Evolutionary conservation across 1,140 invertebrate species (phyloP), one percentile per base, ranked within the genome.

Genomic region (Lanistes nyassanus): DNA sequence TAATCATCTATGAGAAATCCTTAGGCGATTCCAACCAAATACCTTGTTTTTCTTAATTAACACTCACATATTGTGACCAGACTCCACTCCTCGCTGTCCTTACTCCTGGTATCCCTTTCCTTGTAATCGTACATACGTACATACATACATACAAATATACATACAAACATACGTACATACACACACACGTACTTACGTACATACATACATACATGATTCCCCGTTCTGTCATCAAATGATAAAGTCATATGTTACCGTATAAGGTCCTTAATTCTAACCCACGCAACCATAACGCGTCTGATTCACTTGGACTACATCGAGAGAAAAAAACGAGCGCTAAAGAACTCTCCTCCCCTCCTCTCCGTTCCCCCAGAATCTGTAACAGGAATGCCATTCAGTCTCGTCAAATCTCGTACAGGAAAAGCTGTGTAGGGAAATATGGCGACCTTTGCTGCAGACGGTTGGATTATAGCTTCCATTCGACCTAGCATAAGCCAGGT

Each of bases 141-240:
- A 42, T 39, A 67, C 65, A 67, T n/a, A 42, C 65, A 67, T 39
- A 67, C 37, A 42, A 36, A 67, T 39, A 67, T 26, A 42, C 65
- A 67, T 26, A 42, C 65, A 67, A 36, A 67, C 37, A 26, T 29
- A 62, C 65, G 47, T 39, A 42, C 13, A 67, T 39, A 42, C 65
- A n/a, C 65, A n/a, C n/a, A n/a, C n/a, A n/a, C n/a, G n/a, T n/a
- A n/a, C n/a, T n/a, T n/a, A n/a, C n/a, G n/a, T n/a, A 39, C 21
- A 21, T 39, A 36, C 65, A 36, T 7, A 42, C 34, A 42, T n/a
- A 62, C 58, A 62, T 53, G 51, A 13, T 53, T 53, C 23, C 51
- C 23, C 51, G 51, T 53, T 11, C 51, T 53, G 51, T 53, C 51
- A 53, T 53, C 51, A 13, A 23, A 13, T 23, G 51, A 13, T 53